Base-by-base conservation (phyloP, 2,888 invertebrate species). In the Xylota sylvarum region DNA sequence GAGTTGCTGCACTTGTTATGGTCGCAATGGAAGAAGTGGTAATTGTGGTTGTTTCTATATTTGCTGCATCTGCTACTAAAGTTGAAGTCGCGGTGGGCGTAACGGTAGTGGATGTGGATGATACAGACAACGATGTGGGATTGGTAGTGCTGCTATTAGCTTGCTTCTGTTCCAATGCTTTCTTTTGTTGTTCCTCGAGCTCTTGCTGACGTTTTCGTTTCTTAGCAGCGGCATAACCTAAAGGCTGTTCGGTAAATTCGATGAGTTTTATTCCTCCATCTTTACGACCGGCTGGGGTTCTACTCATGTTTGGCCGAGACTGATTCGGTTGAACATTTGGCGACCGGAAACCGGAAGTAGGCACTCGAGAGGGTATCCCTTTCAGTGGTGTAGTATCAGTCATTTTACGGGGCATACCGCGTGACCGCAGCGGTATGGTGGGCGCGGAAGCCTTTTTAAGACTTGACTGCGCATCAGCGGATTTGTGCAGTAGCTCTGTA, bases 351-450 rank as follows among this genome's bases (percentile, higher is more conserved):
- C 96, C 96, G 27, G 94, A 94, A 0, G 95, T 93, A 17, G 96
- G 95, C 72, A 95, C 95, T 90, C 97, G 95, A 58, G 97, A 97
- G 0, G 98, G 98, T 88, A 98, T 96, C 0, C 98, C 98, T 91
- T 97, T 98, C 40, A 98, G 93, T 0, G 98, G 98, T 1, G 98
- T 98, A 46, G 97, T 97, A 91, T 98, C 98, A 89, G 98, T 98
- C 97, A 98, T 98, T 94, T 98, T 98, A 89, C 98, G 95, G 0
- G 98, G 98, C 96, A 98, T 97, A 88, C 96, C 96, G 84, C 97
- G 93, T 19, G 97, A 97, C 88, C 98, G 93, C 2, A 98, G 95
- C 0, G 98, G 98, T 89, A 98, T 97, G 0, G 97, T 97, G 0
- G 97, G 97, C 0, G 97, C 97, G 67, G 96, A 96, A 5, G 96